These are phyloP conservation scores for Raphicerus campestris DNA, from an alignment of 2,113 vertebrate genomes.

Conservation along the genomic window DNA sequence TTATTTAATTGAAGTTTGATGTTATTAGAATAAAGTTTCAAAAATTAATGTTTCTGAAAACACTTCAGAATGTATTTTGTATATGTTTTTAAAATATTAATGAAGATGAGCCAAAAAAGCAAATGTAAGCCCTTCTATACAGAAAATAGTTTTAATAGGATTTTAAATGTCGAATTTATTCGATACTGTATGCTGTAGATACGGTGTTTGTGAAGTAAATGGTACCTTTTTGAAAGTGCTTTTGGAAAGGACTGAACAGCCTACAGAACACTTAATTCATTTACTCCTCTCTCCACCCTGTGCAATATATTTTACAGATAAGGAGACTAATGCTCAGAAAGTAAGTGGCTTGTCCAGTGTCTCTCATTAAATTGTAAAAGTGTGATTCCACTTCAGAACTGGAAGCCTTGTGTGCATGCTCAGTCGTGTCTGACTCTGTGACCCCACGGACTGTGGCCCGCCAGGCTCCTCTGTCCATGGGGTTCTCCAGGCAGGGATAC, in stretches of 20 bases:
- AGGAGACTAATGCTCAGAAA: slow-evolving; percentile 4
- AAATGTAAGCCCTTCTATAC: background rate
- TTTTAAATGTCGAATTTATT: background rate
- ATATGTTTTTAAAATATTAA: background rate
- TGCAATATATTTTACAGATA: background rate
- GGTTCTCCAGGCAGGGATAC: background rate
- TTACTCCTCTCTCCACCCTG: background rate
- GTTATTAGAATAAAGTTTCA: background rate
- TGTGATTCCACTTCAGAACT: background rate
- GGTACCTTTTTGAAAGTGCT: background rate
- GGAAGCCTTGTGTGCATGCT: background rate
- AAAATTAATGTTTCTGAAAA: slow-evolving; percentile 6
- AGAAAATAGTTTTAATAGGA: background rate
- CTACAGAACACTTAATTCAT: background rate
- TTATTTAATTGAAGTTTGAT: slow-evolving; percentile 24
- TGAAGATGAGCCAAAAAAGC: background rate
- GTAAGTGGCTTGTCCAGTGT: background rate
- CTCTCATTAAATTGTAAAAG: background rate
- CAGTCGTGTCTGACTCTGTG: background rate
- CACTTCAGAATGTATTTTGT: background rate
- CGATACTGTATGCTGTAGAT: background rate
- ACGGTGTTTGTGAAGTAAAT: background rate
- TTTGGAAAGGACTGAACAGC: background rate
- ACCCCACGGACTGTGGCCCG: background rate
- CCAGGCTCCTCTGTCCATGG: background rate